phyloP scores from a whole-genome alignment of 2,113 vertebrate species.

The Delphinus delphis region DNA sequence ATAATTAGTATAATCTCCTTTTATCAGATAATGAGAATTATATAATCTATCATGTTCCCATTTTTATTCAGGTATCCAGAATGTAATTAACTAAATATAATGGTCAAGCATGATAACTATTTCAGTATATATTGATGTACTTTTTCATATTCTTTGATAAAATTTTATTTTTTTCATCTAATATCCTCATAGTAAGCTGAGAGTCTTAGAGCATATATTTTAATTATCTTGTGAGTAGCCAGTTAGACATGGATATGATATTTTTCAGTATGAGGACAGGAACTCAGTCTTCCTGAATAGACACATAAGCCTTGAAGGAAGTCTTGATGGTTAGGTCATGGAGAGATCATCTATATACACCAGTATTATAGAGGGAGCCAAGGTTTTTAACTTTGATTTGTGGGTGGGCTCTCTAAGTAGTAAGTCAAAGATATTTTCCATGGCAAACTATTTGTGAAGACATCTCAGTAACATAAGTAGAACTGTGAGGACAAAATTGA shows the following conservation, averaged over 20 bases:
- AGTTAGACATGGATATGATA: rapidly evolving
- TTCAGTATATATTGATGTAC: background rate
- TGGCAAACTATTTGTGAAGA: background rate
- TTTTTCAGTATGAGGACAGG: background rate
- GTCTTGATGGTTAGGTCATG: background rate
- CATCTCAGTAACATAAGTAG: background rate
- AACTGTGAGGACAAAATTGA: background rate
- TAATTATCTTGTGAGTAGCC: background rate
- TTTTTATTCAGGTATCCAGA: background rate
- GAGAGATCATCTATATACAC: background rate
- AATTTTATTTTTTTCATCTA: background rate
- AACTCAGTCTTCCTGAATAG: background rate
- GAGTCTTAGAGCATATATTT: background rate
- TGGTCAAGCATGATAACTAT: background rate
- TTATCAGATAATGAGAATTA: background rate
- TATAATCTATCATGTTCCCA: background rate
- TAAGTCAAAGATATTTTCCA: background rate
- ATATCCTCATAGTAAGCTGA: background rate
- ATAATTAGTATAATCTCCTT: background rate
- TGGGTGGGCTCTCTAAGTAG: background rate
- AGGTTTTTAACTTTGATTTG: background rate
- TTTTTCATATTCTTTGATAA: background rate
- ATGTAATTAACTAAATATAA: background rate
- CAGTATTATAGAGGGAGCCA: rapidly evolving
- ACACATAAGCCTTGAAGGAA: background rate